phyloP scores from a whole-genome alignment of 2,797 vertebrate species.

The Ficedula albicollis region DNA sequence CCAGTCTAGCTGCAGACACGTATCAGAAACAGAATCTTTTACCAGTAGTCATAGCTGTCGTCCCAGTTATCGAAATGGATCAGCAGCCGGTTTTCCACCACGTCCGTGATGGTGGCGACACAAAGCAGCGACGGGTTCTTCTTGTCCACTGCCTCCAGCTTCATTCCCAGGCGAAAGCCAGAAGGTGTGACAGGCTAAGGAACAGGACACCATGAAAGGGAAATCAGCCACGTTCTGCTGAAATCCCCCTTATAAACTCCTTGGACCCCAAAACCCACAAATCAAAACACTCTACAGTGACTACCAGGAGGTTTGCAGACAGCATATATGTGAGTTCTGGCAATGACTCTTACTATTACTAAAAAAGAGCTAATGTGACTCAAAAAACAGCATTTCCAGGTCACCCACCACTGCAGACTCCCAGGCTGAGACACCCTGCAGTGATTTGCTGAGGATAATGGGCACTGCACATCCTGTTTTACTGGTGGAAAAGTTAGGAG shows the following conservation, averaged over 20 bases:
- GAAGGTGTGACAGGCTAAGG: slow-evolving; percentile 60
- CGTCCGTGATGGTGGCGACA: slow-evolving; percentile 83
- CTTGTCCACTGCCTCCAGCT: slow-evolving; percentile 87
- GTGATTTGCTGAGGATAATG: not conserved
- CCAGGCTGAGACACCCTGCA: not conserved
- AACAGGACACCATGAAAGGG: not conserved
- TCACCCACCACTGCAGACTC: not conserved
- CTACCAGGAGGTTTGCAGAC: not conserved
- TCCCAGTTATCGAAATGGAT: slow-evolving; percentile 92
- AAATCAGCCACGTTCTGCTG: not conserved
- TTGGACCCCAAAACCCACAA: not conserved
- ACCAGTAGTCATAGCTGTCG: slow-evolving; percentile 92
- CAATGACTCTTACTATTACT: not conserved
- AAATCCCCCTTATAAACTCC: not conserved
- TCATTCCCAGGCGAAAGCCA: slow-evolving; percentile 85
- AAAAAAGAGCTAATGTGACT: not conserved
- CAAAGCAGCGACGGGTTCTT: slow-evolving; percentile 88
- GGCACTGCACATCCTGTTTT: not conserved
- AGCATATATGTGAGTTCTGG: not conserved
- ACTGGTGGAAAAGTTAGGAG: not conserved
- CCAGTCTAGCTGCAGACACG: not conserved
- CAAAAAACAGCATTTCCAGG: not conserved
- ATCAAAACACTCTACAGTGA: not conserved
- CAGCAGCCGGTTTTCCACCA: slow-evolving; percentile 79
- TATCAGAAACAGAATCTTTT: not conserved